Conservation (phyloP, 2,113 vertebrate genomes). For the Grammomys dolichurus region DNA sequence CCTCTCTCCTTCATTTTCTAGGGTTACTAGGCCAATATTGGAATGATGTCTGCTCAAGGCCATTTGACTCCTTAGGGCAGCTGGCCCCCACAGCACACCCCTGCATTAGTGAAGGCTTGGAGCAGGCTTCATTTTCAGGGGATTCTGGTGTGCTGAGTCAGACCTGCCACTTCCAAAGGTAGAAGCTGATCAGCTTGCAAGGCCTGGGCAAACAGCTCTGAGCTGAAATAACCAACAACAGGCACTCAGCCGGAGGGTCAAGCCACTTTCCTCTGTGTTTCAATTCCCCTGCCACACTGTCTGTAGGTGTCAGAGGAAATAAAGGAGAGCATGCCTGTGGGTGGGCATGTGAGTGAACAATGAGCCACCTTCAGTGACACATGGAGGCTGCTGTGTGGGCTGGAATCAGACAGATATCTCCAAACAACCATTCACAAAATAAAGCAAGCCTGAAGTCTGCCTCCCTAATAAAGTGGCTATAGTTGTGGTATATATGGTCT, state of each 20-base stretch:
- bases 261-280: conserved; percentile 65
- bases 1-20: not conserved
- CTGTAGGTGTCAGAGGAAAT: conserved; percentile 74
- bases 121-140: not conserved
- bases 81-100: not conserved
- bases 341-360: not conserved
- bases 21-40: not conserved
- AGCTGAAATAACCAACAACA: conserved; percentile 67
- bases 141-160: conserved; percentile 39
- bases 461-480: not conserved
- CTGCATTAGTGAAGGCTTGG: not conserved
- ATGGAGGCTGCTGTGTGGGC: not conserved
- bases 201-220: conserved; percentile 4
- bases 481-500: not conserved
- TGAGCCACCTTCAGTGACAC: not conserved
- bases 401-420: conserved; percentile 21
- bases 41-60: not conserved
- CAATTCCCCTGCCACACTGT: conserved; percentile 65
- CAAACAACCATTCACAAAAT: conserved; percentile 39
- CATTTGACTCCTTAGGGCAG: not conserved
- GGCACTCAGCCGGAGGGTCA: conserved; percentile 35
- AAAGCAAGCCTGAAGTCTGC: not conserved
- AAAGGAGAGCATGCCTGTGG: conserved; percentile 46
- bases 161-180: conserved; percentile 28
- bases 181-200: conserved; percentile 61